Conservation (phyloP, 2,888 invertebrate species). For the Amphiduros pacificus region DNA sequence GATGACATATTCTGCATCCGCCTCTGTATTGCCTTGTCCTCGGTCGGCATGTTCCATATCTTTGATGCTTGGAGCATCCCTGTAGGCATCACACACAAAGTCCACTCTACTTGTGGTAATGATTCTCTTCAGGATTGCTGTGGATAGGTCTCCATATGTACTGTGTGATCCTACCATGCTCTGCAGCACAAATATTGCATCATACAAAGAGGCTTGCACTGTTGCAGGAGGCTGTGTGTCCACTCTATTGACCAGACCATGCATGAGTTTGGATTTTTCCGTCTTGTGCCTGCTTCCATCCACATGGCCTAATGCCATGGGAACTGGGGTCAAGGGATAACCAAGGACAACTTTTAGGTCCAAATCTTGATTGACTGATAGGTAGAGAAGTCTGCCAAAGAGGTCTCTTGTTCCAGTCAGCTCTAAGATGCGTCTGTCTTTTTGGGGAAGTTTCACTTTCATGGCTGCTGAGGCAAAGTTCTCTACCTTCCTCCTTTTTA, state of each 20-base stretch:
- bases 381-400: too few relatives aligned
- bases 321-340: background rate
- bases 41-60: too few relatives aligned
- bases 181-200: background rate
- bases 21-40: too few relatives aligned
- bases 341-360: background rate
- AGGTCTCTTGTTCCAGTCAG: too few relatives aligned
- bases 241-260: background rate
- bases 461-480: too few relatives aligned
- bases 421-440: too few relatives aligned
- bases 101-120: background rate
- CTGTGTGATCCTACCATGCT: background rate
- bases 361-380: background rate
- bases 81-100: background rate
- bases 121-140: background rate
- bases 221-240: background rate
- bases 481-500: too few relatives aligned
- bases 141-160: background rate
- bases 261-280: background rate
- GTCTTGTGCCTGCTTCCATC: background rate
- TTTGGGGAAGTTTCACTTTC: too few relatives aligned
- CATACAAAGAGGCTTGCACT: background rate
- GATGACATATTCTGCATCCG: too few relatives aligned
- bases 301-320: background rate
- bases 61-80: too few relatives aligned